Evolutionary conservation across 2,113 vertebrate genomes (phyloP), one percentile per base, ranked within the genome.

Genomic region (Dasyurus viverrinus): DNA sequence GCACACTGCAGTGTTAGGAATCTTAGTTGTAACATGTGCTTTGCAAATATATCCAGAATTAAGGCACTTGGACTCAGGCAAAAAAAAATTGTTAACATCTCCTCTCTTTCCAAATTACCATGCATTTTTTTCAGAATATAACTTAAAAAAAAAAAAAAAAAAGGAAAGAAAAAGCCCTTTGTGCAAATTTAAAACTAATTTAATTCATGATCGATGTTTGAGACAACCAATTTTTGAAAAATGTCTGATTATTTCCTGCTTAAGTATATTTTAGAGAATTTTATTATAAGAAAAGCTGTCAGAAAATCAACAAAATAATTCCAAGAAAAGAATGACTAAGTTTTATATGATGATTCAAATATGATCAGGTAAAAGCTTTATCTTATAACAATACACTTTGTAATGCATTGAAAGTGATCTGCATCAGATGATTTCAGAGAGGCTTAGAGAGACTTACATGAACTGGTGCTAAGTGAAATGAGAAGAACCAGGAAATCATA

Each of bases 361-460:
- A 19, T 48, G 93, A 91, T 91, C 26, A 92, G 55, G 60, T 96
- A 96, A 90, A 25, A 25, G 89, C 27, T 90, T 92, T 92, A 93
- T 94, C 52, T 93, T 89, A 94, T 96, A 90, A 42, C 89, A 11
- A 92, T 50, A 90, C 23, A 91, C 11, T 50, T 30, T 93, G 16
- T 90, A 93, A 68, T 91, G 60, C 50, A 92, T 42, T 96, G 55
- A 95, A 95, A 93, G 1, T 91, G 54, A 93, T 93, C 90, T 94
- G 54, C 22, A 53, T 68, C 48, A 84, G 50, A 52, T 52, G 50
- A 52, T 52, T 10, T 52, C 50, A 52, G 50, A 52, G 50, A 52
- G 50, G 50, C 50, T 11, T 52, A 52, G 10, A 52, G 9, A 52
- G 50, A 52, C 9, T 52, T 52, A 50, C 50, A 50, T 50, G 50